Evolutionary conservation across 53 echinoderm and acorn worm species (phyloP).

Genomic region (Patiria pectinifera): DNA sequence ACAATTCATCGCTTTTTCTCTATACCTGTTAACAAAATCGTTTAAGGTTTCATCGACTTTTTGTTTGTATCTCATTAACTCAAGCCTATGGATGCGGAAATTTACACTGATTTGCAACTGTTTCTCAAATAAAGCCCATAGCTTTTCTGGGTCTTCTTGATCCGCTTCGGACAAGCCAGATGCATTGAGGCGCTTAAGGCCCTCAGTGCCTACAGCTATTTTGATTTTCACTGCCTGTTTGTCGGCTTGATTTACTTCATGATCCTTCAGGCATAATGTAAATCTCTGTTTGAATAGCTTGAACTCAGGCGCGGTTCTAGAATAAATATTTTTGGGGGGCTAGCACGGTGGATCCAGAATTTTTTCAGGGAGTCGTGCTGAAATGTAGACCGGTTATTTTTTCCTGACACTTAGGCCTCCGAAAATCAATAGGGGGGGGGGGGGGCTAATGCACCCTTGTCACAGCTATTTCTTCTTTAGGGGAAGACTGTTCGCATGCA

Average conservation of each 20-base stretch:
- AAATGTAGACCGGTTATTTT: no score
- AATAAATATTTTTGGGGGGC: no score
- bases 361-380: no score
- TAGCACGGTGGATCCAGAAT: no score
- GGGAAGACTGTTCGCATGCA: no score
- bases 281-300: conserved; percentile 29
- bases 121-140: conserved; percentile 67
- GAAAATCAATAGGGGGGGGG: no score
- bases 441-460: no score
- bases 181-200: conserved; percentile 67
- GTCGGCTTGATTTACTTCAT: background rate
- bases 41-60: conserved; percentile 46
- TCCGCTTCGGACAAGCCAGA: conserved; percentile 66
- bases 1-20: conserved; percentile 59
- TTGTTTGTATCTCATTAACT: conserved; percentile 71
- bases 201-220: conserved; percentile 78
- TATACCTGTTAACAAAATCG: conserved; percentile 60
- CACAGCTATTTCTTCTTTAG: no score
- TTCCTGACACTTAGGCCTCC: no score
- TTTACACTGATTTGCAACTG: conserved; percentile 69
- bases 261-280: background rate
- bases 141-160: conserved; percentile 50
- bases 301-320: no score
- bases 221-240: conserved; percentile 51
- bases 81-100: conserved; percentile 64